Conservation (phyloP, 1,140 invertebrate genomes). For the Zaprionus ornatus region DNA sequence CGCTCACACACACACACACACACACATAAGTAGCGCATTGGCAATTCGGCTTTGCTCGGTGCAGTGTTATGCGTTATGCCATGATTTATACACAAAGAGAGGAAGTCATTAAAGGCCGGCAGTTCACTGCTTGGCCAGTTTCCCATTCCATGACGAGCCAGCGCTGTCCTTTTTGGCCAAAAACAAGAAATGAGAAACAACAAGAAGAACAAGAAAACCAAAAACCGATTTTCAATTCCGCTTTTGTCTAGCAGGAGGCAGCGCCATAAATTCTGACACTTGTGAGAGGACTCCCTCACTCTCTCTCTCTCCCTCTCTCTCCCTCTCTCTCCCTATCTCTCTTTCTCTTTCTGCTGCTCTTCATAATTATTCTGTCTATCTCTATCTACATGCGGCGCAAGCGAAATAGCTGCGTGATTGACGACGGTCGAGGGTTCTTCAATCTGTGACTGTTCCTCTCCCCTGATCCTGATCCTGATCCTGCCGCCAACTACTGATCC, state of each 20-base stretch:
- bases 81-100: conserved; percentile 26
- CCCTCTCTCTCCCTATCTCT: conserved; percentile 19
- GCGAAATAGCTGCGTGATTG: conserved; percentile 53
- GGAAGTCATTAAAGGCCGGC: conserved; percentile 70
- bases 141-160: no score
- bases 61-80: not conserved
- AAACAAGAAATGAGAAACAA: conserved; percentile 19
- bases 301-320: conserved; percentile 19
- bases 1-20: no score
- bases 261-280: conserved; percentile 48
- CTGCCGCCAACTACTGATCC: conserved; percentile 45
- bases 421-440: conserved; percentile 62
- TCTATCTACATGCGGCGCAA: not conserved
- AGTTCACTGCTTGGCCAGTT: not conserved
- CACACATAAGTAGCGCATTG: not conserved
- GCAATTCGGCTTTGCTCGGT: not conserved
- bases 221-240: conserved; percentile 50
- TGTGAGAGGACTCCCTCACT: conserved; percentile 19
- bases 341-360: conserved; percentile 5
- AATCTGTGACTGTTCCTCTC: conserved; percentile 34
- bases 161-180: conserved; percentile 28
- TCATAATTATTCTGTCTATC: conserved; percentile 7
- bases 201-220: conserved; percentile 19
- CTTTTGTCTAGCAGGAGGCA: conserved; percentile 64
- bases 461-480: conserved; percentile 1